These are phyloP conservation scores for Plebejus argus DNA, from an alignment of 2,888 invertebrate species.

Conservation along the genomic window DNA sequence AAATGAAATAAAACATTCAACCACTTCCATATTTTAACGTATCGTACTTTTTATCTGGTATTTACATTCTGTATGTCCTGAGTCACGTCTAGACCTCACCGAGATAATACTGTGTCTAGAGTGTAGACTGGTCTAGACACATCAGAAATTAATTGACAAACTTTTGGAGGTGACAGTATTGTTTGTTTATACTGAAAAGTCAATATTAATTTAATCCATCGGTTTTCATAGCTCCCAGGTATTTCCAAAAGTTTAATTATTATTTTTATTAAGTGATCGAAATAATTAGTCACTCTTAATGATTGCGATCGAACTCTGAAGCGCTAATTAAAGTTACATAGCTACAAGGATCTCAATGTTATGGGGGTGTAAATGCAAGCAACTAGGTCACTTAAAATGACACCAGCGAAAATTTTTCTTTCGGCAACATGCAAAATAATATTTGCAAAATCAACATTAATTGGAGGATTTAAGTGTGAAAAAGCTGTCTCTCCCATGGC, in stretches of 20 bases:
- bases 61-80: not conserved
- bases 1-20: not conserved
- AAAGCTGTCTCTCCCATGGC: too few species aligned
- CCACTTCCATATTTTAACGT: not conserved
- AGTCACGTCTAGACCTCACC: not conserved
- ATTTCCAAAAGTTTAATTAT: not conserved
- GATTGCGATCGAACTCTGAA: too few species aligned
- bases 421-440: too few species aligned
- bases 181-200: not conserved
- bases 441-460: too few species aligned
- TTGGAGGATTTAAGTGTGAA: too few species aligned
- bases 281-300: too few species aligned
- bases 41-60: conserved; percentile 10
- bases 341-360: too few species aligned
- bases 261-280: too few species aligned
- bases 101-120: not conserved
- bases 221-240: not conserved
- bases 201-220: not conserved
- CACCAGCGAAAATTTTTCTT: too few species aligned
- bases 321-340: too few species aligned
- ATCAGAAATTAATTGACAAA: not conserved
- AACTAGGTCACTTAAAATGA: too few species aligned
- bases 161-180: not conserved
- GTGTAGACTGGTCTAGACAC: not conserved
- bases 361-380: too few species aligned